These are phyloP conservation scores for Gorsachius goisagi DNA, from an alignment of 2,113 vertebrate species.

Conservation along the genomic window DNA sequence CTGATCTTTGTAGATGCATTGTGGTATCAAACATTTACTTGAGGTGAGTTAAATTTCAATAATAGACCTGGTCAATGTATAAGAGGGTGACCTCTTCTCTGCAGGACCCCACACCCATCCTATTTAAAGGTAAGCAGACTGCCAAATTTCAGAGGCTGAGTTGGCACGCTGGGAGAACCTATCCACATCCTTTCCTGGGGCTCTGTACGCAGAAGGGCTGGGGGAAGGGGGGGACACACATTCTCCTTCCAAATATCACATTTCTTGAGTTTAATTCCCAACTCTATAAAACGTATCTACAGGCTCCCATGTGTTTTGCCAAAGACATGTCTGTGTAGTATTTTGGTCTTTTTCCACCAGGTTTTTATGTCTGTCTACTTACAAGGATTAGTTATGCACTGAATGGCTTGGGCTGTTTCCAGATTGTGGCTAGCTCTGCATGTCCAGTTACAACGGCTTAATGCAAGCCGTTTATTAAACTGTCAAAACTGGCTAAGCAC, in stretches of 20 bases:
- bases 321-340: neutral
- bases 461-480: conserved; percentile 14
- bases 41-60: neutral
- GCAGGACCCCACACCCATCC: neutral
- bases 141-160: neutral
- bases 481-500: neutral
- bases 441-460: neutral
- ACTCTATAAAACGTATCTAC: neutral
- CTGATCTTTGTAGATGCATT: neutral
- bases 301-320: neutral
- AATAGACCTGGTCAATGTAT: neutral
- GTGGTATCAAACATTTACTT: neutral
- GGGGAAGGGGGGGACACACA: rapidly evolving
- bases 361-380: neutral
- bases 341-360: neutral
- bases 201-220: neutral
- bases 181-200: neutral
- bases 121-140: neutral
- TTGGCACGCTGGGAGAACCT: neutral
- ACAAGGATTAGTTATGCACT: conserved; percentile 16
- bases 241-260: neutral
- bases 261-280: neutral
- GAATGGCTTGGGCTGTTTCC: conserved; percentile 13
- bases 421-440: neutral
- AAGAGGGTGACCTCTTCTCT: neutral